Conservation (phyloP, 2,797 vertebrate genomes). For the Microctenopoma steveboyesi region DNA sequence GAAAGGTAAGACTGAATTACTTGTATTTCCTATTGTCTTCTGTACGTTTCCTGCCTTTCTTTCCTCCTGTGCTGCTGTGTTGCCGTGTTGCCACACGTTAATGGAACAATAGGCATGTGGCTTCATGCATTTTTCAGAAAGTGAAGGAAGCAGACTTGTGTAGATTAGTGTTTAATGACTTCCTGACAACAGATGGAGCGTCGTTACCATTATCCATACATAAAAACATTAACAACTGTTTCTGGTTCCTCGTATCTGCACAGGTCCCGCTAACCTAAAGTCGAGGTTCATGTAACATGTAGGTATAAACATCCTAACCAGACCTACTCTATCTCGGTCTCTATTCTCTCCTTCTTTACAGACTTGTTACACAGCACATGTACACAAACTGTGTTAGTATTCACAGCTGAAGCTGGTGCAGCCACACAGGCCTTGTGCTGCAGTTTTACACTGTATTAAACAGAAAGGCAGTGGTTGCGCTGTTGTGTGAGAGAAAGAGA, state of each 20-base stretch:
- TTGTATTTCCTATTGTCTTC: not conserved
- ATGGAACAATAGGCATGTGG: not conserved
- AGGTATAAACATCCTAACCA: not conserved
- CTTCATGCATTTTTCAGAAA: conserved; percentile 50
- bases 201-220: not conserved
- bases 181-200: not conserved
- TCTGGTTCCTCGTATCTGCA: not conserved
- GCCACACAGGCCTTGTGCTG: conserved; percentile 66
- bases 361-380: conserved; percentile 61
- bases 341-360: conserved; percentile 26
- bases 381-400: conserved; percentile 68
- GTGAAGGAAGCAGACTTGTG: conserved; percentile 1
- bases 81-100: not conserved
- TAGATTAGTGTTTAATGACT: conserved; percentile 12
- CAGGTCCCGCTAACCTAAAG: not conserved
- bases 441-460: conserved; percentile 63
- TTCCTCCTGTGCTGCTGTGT: not conserved
- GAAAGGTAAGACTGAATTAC: conserved; percentile 87
- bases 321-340: conserved; percentile 8
- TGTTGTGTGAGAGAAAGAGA: conserved; percentile 28
- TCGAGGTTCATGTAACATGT: conserved; percentile 16
- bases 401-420: conserved; percentile 64
- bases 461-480: conserved; percentile 36
- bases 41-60: not conserved
- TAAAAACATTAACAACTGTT: not conserved